Conservation (phyloP, 2,888 invertebrate genomes). For the Andrena marginata region DNA sequence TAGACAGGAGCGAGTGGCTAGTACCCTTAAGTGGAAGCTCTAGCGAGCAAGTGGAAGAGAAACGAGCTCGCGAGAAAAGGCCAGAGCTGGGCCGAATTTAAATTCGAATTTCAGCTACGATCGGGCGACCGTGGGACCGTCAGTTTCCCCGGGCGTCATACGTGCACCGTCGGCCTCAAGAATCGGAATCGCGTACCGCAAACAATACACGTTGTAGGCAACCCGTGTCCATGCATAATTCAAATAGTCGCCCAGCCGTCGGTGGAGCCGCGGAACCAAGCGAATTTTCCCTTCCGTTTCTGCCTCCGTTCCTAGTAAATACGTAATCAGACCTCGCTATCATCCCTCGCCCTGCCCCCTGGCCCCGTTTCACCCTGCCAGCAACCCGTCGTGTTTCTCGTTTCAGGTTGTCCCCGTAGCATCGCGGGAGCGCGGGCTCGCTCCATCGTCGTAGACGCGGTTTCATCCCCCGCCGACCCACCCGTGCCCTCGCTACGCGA, state of each 20-base stretch:
- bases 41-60: not conserved
- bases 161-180: conserved; percentile 75
- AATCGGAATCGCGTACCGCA: conserved; percentile 81
- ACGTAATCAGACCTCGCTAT: conserved; percentile 84
- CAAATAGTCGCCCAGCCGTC: conserved; percentile 83
- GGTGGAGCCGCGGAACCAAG: conserved; percentile 81
- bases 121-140: conserved; percentile 66
- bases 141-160: conserved; percentile 62
- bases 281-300: conserved; percentile 83
- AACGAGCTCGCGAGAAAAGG: not conserved
- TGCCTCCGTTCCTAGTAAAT: conserved; percentile 82
- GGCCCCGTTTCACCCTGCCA: conserved; percentile 24
- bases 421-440: conserved; percentile 54
- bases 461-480: conserved; percentile 40
- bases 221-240: conserved; percentile 85
- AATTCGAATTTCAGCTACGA: conserved; percentile 50
- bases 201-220: conserved; percentile 84
- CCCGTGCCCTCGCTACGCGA: not conserved
- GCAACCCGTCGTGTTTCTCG: conserved; percentile 65
- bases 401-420: conserved; percentile 56
- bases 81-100: conserved; percentile 25
- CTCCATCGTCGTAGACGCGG: conserved; percentile 61
- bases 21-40: too few species aligned
- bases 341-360: conserved; percentile 58
- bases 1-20: not conserved